Conservation (phyloP, 2,888 invertebrate genomes). For the Campoplex nolae region DNA sequence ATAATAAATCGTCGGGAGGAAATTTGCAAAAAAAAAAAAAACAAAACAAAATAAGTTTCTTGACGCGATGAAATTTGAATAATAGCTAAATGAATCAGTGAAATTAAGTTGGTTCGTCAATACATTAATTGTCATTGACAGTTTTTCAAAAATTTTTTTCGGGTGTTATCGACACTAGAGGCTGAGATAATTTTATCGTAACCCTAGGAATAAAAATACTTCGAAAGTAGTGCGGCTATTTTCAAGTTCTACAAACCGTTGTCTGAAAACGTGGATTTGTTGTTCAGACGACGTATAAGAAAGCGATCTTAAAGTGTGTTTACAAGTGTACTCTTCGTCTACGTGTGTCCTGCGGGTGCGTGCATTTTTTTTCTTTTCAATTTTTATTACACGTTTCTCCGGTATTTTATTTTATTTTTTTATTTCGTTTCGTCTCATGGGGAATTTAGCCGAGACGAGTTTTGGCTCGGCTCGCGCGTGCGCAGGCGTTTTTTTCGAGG, state of each 20-base stretch:
- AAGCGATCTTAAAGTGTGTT: not conserved
- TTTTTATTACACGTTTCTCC: slow-evolving; percentile 6
- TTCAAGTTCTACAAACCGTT: not conserved
- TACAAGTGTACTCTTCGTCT: not conserved
- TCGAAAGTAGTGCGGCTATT: not conserved
- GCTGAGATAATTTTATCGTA: not conserved
- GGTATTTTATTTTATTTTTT: not conserved
- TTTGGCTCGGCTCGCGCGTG: slow-evolving; percentile 41
- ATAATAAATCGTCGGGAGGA: not conserved
- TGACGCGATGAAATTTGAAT: not conserved
- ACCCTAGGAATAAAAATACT: not conserved
- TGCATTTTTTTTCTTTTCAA: slow-evolving; percentile 31
- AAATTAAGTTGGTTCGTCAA: not conserved
- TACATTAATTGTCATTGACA: not conserved
- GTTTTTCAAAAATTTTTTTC: not conserved
- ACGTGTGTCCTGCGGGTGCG: slow-evolving; percentile 28
- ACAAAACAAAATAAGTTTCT: not conserved
- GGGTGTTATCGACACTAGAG: slow-evolving; percentile 2
- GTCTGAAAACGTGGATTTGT: slow-evolving; percentile 38
- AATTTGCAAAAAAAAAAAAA: not conserved
- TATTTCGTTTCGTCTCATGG: not conserved
- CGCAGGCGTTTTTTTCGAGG: slow-evolving; percentile 47
- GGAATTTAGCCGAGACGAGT: slow-evolving; percentile 33
- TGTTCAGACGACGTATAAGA: slow-evolving; percentile 1
- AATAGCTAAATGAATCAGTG: not conserved